Evolutionary conservation across 1,140 invertebrate species (phyloP), one percentile per base, ranked within the genome.

Genomic region (Luehdorfia chinensis): DNA sequence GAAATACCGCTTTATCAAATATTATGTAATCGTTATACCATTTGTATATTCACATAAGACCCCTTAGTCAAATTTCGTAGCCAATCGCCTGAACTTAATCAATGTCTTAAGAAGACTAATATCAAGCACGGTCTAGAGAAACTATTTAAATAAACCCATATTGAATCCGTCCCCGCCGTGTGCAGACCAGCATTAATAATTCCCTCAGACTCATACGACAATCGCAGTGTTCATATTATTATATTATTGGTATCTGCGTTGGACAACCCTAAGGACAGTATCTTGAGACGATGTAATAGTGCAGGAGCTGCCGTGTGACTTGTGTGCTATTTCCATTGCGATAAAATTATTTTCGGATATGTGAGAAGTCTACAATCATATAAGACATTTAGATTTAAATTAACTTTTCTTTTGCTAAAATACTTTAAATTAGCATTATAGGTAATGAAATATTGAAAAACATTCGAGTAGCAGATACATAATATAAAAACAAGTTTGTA

Each of bases 71-170:
- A 53, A 53, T 53, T 52, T 51, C 48, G 46, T 43, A 56, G 45
- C 50, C 46, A 37, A 52, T n/a, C 39, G 51, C 37, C 18, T 37
- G 46, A 23, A 28, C 45, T 59, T 46, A 71, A 67, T 62, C 64
- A 65, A 65, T 62, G 52, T 50, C 48, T 48, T 47, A 51, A 59
- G 47, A 57, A 61, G 39, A 18, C 62, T 55, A 69, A 69, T 66
- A 68, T 66, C 58, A 65, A 61, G 51, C 55, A 66, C 66, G 59
- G 57, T 67, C 59, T 57, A 54, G 54, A 62, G 60, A 69, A 76
- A 75, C 77, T 77, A 84, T 84, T 84, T 78, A 75, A 80, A 80
- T 77, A 77, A 80, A 55, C 65, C 63, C 61, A 58, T 61, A 70
- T 73, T 65, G 37, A 65, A 52, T 58, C 53, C 52, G 34, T 30